Conservation (phyloP, 2,797 vertebrate genomes). For the Rallus crepitans region DNA sequence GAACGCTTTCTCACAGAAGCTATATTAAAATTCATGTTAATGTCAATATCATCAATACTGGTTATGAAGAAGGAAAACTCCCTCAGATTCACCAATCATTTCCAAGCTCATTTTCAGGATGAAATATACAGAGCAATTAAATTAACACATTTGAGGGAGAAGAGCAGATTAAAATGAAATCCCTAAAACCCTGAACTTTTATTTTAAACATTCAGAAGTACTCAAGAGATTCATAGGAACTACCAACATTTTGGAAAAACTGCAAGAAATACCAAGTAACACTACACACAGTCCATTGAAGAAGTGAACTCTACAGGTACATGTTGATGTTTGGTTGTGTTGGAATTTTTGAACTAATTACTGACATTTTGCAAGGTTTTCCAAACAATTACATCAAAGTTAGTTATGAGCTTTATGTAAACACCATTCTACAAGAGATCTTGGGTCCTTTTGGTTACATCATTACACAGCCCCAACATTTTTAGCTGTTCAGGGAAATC, state of each 20-base stretch:
- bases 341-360: too few species aligned
- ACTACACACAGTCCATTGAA: neutral
- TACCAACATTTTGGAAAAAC: neutral
- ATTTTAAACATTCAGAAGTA: neutral
- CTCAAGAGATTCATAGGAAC: neutral
- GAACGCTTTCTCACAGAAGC: neutral
- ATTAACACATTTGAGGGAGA: neutral
- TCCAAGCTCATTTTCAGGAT: slow-evolving; percentile 18
- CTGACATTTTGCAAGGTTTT: neutral
- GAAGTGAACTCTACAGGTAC: neutral
- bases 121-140: neutral
- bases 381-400: neutral
- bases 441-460: neutral
- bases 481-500: neutral
- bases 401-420: neutral
- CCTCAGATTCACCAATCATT: neutral
- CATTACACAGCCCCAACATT: neutral
- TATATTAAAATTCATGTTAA: neutral
- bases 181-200: neutral
- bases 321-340: neutral
- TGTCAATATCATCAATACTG: neutral
- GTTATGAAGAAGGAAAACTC: neutral
- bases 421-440: neutral
- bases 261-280: neutral
- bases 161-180: neutral